Base-by-base conservation (phyloP, 2,888 invertebrate genomes). In the Tethea ocularis region DNA sequence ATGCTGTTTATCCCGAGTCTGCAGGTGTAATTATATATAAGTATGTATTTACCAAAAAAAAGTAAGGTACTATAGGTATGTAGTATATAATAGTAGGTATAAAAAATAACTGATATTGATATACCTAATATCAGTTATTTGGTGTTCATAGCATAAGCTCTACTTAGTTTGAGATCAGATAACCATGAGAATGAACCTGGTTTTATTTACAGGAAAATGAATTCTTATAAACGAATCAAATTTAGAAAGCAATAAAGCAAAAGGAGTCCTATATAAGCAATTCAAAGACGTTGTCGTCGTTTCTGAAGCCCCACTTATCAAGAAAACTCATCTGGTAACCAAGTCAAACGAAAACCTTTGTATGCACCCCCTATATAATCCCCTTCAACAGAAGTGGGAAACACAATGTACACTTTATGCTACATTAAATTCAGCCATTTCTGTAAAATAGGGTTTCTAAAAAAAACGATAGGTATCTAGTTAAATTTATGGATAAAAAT, bases 231-330 rank as follows among this genome's bases (percentile, higher is more conserved):
- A 13, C 26, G 11, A 52, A 15, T 26, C 20, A 26, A 24, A 52
- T 24, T n/a, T 23, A 29, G 26, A 13, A 29, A 29, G 53, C 26
- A 53, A 53, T 53, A 29, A 53, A 29, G 29, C 17, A 53, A 53
- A 52, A 53, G 53, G 17, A 52, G n/a, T 20, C 24, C 17, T 26
- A 52, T 7, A 26, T 52, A 24, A 7, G 23, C 22, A 33, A 17
- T 20, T 53, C 53, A 53, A 54, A 54, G 53, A 46, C 41, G 33
- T 46, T 13, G 33, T 11, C 33, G 53, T 7, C 33, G 6, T 33
- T 33, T n/a, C 26, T 53, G 29, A 53, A 53, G 53, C 53, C 20
- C 17, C 24, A 52, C 24, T n/a, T 53, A 29, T 53, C n/a, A 26
- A 17, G 29, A 53, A 53, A 53, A 26, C 26, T 17, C 29, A 53